Conservation (phyloP, 2,888 invertebrate species). For the Odontocolon sp. region DNA sequence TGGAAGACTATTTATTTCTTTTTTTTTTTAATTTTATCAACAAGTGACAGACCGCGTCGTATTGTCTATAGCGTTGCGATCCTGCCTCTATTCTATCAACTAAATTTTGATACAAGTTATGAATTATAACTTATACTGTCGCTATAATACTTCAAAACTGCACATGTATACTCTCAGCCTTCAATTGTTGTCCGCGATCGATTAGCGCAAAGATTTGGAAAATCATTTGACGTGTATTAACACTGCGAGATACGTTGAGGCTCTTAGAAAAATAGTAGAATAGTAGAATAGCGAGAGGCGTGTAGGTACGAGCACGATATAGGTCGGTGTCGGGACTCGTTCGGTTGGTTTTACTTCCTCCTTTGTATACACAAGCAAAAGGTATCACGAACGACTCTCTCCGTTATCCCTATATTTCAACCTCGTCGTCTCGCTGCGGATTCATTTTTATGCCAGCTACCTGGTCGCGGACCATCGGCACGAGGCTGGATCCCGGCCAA, state of each 20-base stretch:
- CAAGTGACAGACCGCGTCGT: neutral
- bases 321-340: constrained; percentile 60
- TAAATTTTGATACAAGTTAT: neutral
- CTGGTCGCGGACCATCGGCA: constrained; percentile 51
- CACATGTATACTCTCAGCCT: constrained; percentile 58
- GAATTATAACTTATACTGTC: neutral
- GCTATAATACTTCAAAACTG: constrained; percentile 25
- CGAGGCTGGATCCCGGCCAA: constrained; percentile 66
- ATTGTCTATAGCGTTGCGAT: neutral
- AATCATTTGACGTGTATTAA: neutral
- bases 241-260: constrained; percentile 21
- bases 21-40: constrained; percentile 2
- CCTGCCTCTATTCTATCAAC: constrained; percentile 19
- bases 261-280: constrained; percentile 19
- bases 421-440: constrained; percentile 4
- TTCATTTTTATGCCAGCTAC: constrained; percentile 57
- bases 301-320: constrained; percentile 69
- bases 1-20: too few relatives aligned
- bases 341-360: constrained; percentile 46
- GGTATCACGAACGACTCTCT: constrained; percentile 7
- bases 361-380: constrained; percentile 37
- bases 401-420: constrained; percentile 37
- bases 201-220: neutral
- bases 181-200: neutral
- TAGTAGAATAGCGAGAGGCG: constrained; percentile 66